phyloP scores from a whole-genome alignment of 2,888 invertebrate species.

The Kryphioiulus occultus region DNA sequence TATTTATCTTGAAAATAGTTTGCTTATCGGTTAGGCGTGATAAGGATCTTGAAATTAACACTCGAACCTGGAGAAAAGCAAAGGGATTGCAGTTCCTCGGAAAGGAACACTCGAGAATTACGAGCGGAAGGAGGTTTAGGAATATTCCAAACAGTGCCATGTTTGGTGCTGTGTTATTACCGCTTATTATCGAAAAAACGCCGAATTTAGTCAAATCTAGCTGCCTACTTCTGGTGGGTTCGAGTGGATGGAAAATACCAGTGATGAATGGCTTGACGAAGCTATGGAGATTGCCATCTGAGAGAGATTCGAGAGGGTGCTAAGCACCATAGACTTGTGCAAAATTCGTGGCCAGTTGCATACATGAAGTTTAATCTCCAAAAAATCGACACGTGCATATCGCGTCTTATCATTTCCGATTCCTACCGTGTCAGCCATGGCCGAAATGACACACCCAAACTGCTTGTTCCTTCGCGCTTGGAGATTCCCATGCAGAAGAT shows the following conservation, averaged over 20 bases:
- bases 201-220: not conserved
- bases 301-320: not conserved
- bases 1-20: not conserved
- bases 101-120: not conserved
- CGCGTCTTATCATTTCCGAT: no score
- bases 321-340: not conserved
- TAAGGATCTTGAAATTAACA: not conserved
- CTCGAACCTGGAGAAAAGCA: conserved; percentile 1
- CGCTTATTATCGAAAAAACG: not conserved
- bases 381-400: no score
- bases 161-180: not conserved
- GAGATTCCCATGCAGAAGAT: no score
- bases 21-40: not conserved
- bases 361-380: no score
- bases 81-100: not conserved
- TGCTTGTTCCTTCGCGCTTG: no score
- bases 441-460: no score
- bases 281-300: not conserved
- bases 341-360: no score
- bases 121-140: not conserved
- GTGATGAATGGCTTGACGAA: not conserved
- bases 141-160: not conserved
- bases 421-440: no score
- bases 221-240: not conserved
- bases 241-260: conserved; percentile 4